These are phyloP conservation scores for Danionella cerebrum DNA, from an alignment of 2,113 vertebrate genomes.

Conservation along the genomic window DNA sequence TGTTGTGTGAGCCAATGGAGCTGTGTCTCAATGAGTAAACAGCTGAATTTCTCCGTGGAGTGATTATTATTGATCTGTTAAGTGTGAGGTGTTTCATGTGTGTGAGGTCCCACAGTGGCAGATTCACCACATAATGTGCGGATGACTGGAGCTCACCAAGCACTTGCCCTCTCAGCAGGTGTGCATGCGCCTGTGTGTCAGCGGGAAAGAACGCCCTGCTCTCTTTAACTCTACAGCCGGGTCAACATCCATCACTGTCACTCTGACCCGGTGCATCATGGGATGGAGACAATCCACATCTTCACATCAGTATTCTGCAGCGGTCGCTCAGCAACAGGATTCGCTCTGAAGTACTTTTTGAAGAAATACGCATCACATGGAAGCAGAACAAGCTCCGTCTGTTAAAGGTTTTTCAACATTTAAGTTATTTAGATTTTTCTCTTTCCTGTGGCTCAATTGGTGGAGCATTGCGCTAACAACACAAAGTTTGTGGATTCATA, in stretches of 20 bases:
- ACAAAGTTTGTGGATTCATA: too few relatives aligned
- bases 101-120: background rate
- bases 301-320: slow-evolving; percentile 7
- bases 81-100: background rate
- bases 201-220: background rate
- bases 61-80: slow-evolving; percentile 31
- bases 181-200: background rate
- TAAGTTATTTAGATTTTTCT: too few relatives aligned
- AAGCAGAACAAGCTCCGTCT: background rate
- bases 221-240: slow-evolving; percentile 15
- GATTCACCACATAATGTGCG: slow-evolving; percentile 7
- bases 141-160: slow-evolving; percentile 1
- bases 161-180: slow-evolving; percentile 18
- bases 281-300: slow-evolving; percentile 13
- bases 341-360: background rate
- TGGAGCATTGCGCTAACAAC: too few relatives aligned
- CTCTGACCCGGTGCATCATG: slow-evolving; percentile 14
- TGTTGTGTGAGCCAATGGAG: slow-evolving; percentile 14
- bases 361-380: background rate
- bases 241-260: slow-evolving; percentile 24
- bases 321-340: background rate
- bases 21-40: background rate
- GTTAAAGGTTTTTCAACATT: background rate
- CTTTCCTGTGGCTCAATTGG: too few relatives aligned
- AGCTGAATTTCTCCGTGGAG: slow-evolving; percentile 3